Base-by-base conservation (phyloP, 2,113 vertebrate species). In the Passerina amoena region DNA sequence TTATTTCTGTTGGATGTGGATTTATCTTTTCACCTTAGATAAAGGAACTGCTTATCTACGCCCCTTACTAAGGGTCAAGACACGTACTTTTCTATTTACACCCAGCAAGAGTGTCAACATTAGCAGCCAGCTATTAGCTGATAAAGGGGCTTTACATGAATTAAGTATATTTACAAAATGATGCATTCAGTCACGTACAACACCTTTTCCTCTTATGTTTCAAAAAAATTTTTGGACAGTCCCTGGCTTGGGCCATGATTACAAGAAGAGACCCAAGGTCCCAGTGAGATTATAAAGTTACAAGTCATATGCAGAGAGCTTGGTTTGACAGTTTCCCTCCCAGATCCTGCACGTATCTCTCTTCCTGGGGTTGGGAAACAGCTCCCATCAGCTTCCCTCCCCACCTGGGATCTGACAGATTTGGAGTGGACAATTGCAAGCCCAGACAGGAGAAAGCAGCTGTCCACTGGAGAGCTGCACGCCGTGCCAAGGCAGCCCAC, bases 381-480 rank as follows among this genome's bases (percentile, higher is more conserved):
- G 42, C 47, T 83, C 35, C 78, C 42, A 59, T 19, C 80, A 60
- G 50, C 68, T 75, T 68, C 70, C 45, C 51, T 66, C 68, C n/a
- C 17, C 14, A 5, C 14, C 24, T 53, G 53, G 3, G 3, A 56
- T 18, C 27, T 0, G 0, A 68, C n/a, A 65, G 66, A 72, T 65
- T 17, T 28, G 27, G 45, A 80, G 44, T 0, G 9, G 73, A 75
- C 65, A 35, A 48, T 2, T 57, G 5, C 61, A 48, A 25, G 47
- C 16, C 47, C 69, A 77, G 86, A 33, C 5, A 7, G 42, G 14
- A 59, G 76, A 88, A 59, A 35, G 50, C 94, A 69, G 71, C 68
- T 73, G 78, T 89, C 35, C 51, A 27, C 27, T 27, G 11, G 48
- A 42, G 65, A 0, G 14, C 68, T 28, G 72, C 0, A 7, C 35